These are phyloP conservation scores for Melanotaenia nigrans DNA, from an alignment of 2,797 vertebrate genomes.

Conservation along the genomic window DNA sequence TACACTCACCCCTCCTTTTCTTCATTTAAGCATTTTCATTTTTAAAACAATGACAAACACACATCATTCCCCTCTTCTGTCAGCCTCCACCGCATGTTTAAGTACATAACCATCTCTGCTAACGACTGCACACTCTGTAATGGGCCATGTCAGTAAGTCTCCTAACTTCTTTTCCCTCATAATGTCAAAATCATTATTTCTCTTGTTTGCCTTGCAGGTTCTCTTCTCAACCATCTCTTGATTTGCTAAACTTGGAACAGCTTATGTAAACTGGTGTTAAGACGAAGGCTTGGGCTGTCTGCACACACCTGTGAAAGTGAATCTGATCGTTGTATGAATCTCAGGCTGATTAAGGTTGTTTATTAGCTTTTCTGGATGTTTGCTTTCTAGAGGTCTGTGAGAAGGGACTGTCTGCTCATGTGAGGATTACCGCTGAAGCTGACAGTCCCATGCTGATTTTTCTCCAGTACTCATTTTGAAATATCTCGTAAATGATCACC, in stretches of 20 bases:
- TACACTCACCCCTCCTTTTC: not conserved
- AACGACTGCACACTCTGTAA: not conserved
- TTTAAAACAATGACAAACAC: conserved; percentile 31
- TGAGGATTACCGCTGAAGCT: conserved; percentile 1
- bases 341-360: not conserved
- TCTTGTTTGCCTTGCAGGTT: conserved; percentile 14
- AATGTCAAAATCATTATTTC: conserved; percentile 10
- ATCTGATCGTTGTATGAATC: conserved; percentile 9
- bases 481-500: not conserved
- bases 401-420: not conserved
- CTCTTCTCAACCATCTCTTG: conserved; percentile 6
- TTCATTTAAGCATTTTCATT: conserved; percentile 2
- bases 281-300: conserved; percentile 6
- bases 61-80: conserved; percentile 21
- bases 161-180: conserved; percentile 6
- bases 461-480: conserved; percentile 15
- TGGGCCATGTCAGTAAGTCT: not conserved
- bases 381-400: conserved; percentile 8
- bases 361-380: conserved; percentile 4
- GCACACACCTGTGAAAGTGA: conserved; percentile 7
- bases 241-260: conserved; percentile 6
- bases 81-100: conserved; percentile 31
- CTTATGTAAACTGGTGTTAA: conserved; percentile 27
- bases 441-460: conserved; percentile 9
- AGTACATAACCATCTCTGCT: conserved; percentile 18